Base-by-base conservation (phyloP, 2,888 invertebrate genomes). In the Plutella xylostella region DNA sequence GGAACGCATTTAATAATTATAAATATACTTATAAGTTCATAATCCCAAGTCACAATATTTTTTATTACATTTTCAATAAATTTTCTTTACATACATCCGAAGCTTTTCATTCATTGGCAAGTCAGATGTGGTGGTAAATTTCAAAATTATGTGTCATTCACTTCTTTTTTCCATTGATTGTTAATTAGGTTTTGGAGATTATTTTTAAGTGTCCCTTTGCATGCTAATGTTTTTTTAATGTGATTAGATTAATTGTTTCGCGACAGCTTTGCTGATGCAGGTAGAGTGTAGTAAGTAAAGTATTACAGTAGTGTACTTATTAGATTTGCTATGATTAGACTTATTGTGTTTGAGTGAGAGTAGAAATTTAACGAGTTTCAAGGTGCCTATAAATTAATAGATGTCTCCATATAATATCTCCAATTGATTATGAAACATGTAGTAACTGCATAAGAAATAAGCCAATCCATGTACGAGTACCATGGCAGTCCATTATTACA, bases 71-170 rank as follows among this genome's bases (percentile, higher is more conserved):
- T 63, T 78, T 72, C 58, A 57, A 72, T 55, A 65, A 60, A 64
- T 61, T 60, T 71, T 60, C 65, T 71, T 15, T 21, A 9, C 18
- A 4, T n/a, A 42, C 33, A 14, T 34, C 7, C 15, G 17, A 9
- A 20, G 80, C 78, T 79, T 82, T 80, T 82, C 80, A 82, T 79
- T 80, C 72, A 79, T 78, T 71, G 75, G 68, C 71, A 62, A 17
- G 57, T 64, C 61, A 63, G 60, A 50, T 47, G 43, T 55, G 62
- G 61, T 54, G 57, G 53, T 49, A 54, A n/a, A 48, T 48, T 46
- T 54, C n/a, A 22, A 57, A 69, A 72, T 70, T 67, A 60, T 61
- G 56, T 55, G 80, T 82, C 82, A 80, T 83, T 83, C 82, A 83
- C 82, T 83, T 83, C 82, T 82, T 77, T 77, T 78, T 68, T 60